Evolutionary conservation across 2,888 invertebrate genomes (phyloP).

Genomic region (Thelaira solivaga): DNA sequence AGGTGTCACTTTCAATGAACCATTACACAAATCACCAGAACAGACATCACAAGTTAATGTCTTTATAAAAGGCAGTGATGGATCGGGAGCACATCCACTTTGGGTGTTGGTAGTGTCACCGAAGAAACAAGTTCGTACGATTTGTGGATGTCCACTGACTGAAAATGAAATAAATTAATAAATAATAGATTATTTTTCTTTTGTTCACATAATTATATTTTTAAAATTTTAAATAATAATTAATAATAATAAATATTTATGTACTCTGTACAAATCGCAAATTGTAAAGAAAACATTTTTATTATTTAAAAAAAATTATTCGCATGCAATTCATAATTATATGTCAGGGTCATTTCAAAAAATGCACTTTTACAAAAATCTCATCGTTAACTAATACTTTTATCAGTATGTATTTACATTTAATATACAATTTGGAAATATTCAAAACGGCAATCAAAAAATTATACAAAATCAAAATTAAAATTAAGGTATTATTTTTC

Average conservation of each 20-base stretch:
- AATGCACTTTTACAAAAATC: not conserved
- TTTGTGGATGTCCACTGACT: constrained; percentile 63
- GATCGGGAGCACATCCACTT: constrained; percentile 71
- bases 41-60: constrained; percentile 73
- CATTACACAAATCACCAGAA: constrained; percentile 71
- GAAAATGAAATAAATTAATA: constrained; percentile 34
- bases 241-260: too few relatives aligned
- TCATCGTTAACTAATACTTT: too few relatives aligned
- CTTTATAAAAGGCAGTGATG: constrained; percentile 68
- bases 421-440: too few relatives aligned
- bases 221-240: too few relatives aligned
- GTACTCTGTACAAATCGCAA: too few relatives aligned
- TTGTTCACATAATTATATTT: too few relatives aligned
- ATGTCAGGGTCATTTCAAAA: not conserved
- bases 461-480: too few relatives aligned
- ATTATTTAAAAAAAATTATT: too few relatives aligned
- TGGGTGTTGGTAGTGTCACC: constrained; percentile 70
- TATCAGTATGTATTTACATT: too few relatives aligned
- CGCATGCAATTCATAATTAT: constrained; percentile 1
- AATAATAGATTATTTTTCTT: not conserved
- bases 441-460: too few relatives aligned
- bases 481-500: too few relatives aligned
- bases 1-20: constrained; percentile 68
- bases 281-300: too few relatives aligned
- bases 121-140: constrained; percentile 69